A percentile compares a stretch with the other conserved stretches of the same genome.
phyloP scores from a whole-genome alignment of 2,113 vertebrate species.

The Trachemys scripta region DNA sequence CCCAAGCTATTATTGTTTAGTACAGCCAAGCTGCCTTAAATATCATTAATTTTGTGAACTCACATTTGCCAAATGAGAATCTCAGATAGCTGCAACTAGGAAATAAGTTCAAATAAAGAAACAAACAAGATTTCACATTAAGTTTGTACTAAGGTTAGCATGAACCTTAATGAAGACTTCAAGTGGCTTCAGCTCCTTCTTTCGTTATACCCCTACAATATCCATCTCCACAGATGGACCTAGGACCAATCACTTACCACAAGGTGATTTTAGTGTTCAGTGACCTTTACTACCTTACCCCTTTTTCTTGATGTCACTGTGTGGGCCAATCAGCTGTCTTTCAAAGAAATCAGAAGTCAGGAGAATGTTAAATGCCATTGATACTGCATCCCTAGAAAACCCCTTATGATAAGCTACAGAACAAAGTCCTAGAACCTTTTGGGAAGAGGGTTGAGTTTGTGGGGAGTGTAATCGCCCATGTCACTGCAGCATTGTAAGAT shows the following conservation, averaged over 20 bases:
- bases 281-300: background rate
- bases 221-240: background rate
- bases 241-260: background rate
- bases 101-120: background rate
- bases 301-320: background rate
- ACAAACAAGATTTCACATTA: background rate
- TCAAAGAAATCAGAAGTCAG: background rate
- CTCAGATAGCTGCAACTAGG: background rate
- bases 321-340: rapidly evolving
- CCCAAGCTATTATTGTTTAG: background rate
- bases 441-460: background rate
- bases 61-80: background rate
- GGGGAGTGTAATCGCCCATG: background rate
- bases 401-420: background rate
- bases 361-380: background rate
- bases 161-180: background rate
- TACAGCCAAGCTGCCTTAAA: conserved; percentile 1
- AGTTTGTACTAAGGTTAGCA: background rate
- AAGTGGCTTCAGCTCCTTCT: rapidly evolving
- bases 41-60: background rate
- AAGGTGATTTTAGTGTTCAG: background rate
- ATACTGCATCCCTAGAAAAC: background rate
- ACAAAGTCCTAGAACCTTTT: background rate
- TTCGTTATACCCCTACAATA: background rate
- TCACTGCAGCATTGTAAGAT: background rate